phyloP scores from a whole-genome alignment of 1,140 invertebrate species.

The Aporrectodea caliginosa region DNA sequence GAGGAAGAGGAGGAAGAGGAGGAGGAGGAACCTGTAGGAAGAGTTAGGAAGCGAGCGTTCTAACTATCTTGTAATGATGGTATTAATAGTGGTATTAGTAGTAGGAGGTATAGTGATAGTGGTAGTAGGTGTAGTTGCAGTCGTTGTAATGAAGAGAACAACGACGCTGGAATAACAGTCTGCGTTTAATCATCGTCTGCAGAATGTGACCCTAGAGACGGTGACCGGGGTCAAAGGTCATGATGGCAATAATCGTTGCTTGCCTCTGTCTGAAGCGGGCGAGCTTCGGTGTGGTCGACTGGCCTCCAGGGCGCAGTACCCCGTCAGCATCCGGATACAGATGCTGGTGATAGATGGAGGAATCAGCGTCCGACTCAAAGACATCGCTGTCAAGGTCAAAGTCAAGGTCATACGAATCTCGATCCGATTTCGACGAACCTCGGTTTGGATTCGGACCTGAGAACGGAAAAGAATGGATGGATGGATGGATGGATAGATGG shows the following conservation, averaged over 20 bases:
- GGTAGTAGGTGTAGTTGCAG: not conserved
- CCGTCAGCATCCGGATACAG: not conserved
- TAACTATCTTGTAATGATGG: too few relatives aligned
- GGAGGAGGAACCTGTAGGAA: too few relatives aligned
- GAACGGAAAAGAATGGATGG: too few relatives aligned
- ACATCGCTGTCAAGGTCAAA: not conserved
- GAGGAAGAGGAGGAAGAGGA: too few relatives aligned
- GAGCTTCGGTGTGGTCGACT: not conserved
- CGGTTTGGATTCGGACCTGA: not conserved
- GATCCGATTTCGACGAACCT: not conserved
- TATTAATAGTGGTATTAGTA: not conserved
- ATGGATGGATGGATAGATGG: too few relatives aligned
- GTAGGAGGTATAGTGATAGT: not conserved
- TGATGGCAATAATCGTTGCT: not conserved
- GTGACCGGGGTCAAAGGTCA: too few relatives aligned
- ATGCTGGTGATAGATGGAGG: not conserved
- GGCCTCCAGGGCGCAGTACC: not conserved
- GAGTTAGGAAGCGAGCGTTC: too few relatives aligned
- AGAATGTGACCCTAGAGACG: too few relatives aligned
- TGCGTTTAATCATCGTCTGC: too few relatives aligned
- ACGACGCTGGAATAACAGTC: too few relatives aligned
- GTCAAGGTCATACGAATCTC: not conserved
- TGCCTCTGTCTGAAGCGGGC: not conserved
- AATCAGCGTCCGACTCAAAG: not conserved
- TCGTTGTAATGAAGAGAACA: not conserved